Evolutionary conservation across 2,113 vertebrate genomes (phyloP).

Genomic region (Mionectes macconnelli): DNA sequence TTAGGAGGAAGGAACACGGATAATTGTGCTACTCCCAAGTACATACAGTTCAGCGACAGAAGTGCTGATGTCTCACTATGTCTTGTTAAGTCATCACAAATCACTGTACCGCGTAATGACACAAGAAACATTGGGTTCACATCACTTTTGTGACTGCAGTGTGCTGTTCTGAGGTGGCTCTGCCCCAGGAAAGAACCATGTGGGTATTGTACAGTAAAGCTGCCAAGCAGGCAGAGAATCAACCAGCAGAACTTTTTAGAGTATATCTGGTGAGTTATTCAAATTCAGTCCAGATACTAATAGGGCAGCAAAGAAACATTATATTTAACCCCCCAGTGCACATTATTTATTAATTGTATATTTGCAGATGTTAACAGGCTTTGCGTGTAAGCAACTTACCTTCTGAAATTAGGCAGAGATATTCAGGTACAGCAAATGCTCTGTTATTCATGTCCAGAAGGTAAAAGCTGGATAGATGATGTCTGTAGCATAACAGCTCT

Average conservation of each 20-base stretch:
- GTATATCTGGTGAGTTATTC: neutral
- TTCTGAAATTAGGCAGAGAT: neutral
- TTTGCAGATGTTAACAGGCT: neutral
- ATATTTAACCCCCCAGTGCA: neutral
- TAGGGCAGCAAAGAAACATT: neutral
- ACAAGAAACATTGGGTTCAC: neutral
- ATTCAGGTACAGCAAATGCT: neutral
- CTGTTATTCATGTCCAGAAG: neutral
- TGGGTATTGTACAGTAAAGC: accelerated
- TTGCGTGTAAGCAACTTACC: neutral
- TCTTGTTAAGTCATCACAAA: neutral
- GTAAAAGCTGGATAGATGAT: neutral
- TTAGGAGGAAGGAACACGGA: neutral
- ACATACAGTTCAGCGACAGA: neutral
- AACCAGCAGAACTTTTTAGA: neutral
- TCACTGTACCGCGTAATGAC: neutral
- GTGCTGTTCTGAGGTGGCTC: neutral
- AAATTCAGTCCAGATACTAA: neutral
- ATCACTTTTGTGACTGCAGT: neutral
- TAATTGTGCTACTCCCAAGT: neutral
- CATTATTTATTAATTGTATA: neutral
- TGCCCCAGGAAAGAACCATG: neutral
- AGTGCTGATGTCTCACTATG: neutral
- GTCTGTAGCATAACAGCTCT: neutral
- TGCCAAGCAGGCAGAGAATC: neutral